Evolutionary conservation across 2,113 vertebrate species (phyloP), one percentile per base, ranked within the genome.

Genomic region (Tenrec ecaudatus): DNA sequence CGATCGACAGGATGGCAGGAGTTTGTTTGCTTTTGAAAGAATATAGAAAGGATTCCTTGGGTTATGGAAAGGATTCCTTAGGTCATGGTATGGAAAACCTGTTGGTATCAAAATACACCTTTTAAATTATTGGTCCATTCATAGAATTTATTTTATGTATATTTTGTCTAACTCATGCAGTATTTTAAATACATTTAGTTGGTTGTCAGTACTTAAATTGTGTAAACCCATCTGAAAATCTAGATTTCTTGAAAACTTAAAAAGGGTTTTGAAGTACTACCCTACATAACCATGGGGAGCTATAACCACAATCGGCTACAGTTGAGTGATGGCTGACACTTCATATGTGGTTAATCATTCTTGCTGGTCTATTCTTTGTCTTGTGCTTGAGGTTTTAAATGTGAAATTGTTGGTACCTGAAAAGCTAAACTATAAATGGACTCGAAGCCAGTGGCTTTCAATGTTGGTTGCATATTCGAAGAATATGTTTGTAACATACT

Each of bases 131-230:
- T 81, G 93, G 76, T 31, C 31, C 14, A 36, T 20, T 47, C 83
- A 73, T 36, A 10, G 38, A 92, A 80, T 76, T 25, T 10, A 80
- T 43, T 16, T 36, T 53, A 88, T 76, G 68, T 7, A 22, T 62
- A 3, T 47, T 95, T 92, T 93, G 27, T 88, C 92, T 71, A 80
- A 38, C 81, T 25, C 40, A 89, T 57, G 62, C 8, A 40, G 20
- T n/a, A 85, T 82, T 95, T 94, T 90, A 78, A 82, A 91, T 73
- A 80, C 69, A 85, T 92, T 69, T 82, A 94, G 27, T 88, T 80
- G 68, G 43, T 68, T 93, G 36, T 85, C 79, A 95, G 58, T 29
- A 64, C 38, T 91, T 94, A 64, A 80, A 47, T 86, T 94, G 33
- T 90, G 47, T 86, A 58, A 81, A 31, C 81, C 91, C 36, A 82